phyloP scores from a whole-genome alignment of 2,113 vertebrate species.

The Potamarius usumacintae region DNA sequence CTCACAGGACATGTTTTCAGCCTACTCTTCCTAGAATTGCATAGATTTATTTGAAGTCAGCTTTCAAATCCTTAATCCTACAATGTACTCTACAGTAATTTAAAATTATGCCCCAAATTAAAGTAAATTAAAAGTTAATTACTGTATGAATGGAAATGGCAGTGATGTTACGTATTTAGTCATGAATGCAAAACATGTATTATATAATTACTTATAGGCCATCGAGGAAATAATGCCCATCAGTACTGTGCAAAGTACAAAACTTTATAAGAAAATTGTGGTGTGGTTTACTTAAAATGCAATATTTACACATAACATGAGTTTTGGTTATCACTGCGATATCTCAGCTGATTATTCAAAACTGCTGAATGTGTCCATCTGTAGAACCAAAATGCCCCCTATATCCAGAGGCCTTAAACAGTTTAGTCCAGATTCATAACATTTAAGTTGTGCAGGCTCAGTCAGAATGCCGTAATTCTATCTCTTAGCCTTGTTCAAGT shows the following conservation, averaged over 20 bases:
- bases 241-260: constrained; percentile 57
- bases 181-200: not conserved
- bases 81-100: not conserved
- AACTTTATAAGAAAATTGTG: constrained; percentile 33
- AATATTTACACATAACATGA: constrained; percentile 28
- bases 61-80: not conserved
- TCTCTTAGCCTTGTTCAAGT: constrained; percentile 13
- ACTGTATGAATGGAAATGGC: not conserved
- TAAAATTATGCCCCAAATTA: not conserved
- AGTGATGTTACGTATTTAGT: not conserved
- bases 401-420: constrained; percentile 24
- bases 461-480: constrained; percentile 4
- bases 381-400: not conserved
- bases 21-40: not conserved
- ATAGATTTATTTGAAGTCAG: not conserved
- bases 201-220: not conserved
- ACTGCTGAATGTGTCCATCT: not conserved
- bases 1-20: not conserved
- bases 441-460: constrained; percentile 9
- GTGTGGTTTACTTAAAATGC: not conserved
- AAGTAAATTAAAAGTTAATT: not conserved
- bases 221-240: not conserved
- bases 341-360: constrained; percentile 8
- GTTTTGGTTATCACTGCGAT: not conserved
- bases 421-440: not conserved